These are phyloP conservation scores for Euphydryas editha DNA, from an alignment of 2,888 invertebrate genomes.

Conservation along the genomic window DNA sequence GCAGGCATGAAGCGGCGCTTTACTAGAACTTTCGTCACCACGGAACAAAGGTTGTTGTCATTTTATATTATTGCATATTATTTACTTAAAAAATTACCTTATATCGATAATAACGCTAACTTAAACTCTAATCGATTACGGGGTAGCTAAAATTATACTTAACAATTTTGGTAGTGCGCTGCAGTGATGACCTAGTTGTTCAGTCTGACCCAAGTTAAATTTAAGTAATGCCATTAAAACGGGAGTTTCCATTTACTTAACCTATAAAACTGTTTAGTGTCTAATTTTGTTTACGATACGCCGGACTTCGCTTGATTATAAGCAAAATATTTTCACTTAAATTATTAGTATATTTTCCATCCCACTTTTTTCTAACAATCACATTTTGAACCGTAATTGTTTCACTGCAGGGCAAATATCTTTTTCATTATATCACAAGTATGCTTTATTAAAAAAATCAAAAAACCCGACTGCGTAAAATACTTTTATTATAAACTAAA, in stretches of 20 bases:
- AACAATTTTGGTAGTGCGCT: conserved; percentile 19
- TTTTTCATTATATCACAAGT: no score
- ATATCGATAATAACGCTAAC: no score
- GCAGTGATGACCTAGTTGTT: conserved; percentile 23
- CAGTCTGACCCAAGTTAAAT: conserved; percentile 21
- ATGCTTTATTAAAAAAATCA: no score
- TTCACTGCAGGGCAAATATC: no score
- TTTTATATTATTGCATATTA: no score
- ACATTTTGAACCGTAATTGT: no score
- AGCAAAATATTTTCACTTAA: neutral
- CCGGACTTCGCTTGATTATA: neutral
- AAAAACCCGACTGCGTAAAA: no score
- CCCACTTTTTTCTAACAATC: neutral
- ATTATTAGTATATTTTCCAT: neutral
- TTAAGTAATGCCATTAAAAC: conserved; percentile 14
- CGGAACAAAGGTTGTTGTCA: no score
- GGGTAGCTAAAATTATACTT: conserved; percentile 3
- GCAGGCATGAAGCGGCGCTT: no score
- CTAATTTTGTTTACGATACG: neutral
- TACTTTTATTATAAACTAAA: no score
- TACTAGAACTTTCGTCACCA: no score
- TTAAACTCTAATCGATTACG: neutral
- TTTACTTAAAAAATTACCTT: no score
- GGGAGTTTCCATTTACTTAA: neutral
- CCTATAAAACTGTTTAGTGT: neutral